Evolutionary conservation across 2,888 invertebrate genomes (phyloP), one percentile per base, ranked within the genome.

Genomic region (Archips crataeganus): DNA sequence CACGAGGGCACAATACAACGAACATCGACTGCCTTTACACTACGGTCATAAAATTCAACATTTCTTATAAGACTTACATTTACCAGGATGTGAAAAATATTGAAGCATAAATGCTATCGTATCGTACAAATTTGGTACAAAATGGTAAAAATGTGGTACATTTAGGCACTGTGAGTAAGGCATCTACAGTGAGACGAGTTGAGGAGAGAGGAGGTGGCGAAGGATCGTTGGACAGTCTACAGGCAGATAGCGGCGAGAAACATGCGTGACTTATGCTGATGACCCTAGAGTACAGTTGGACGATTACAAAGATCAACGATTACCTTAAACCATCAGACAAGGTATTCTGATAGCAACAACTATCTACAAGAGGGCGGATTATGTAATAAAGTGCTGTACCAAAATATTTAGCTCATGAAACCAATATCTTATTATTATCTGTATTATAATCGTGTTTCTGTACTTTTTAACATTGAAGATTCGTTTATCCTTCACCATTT

Each of bases 81-180:
- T 90, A 90, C 84, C 85, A 86, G 90, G 89, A 85, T 88, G 90
- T 89, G 92, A 90, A 87, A 86, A 87, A 85, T 86, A 84, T 87
- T 82, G 87, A 92, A 90, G 90, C 90, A 90, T 76, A 88, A 87
- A 90, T 87, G 84, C 88, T 89, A 90, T 83, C 84, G 87, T 89
- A 86, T 82, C 84, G 85, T 93, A 93, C 90, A 94, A 93, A 92
- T 91, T 92, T 93, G 91, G 88, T 93, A 93, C 86, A 91, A 90
- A 90, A 90, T 91, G 92, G 70, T 75, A 77, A 73, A 77, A 71
- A 76, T 75, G 74, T 76, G 77, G 92, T 93, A 93, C 87, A 93
- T 88, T 89, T 95, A 97, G 97, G 97, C 97, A 97, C 97, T 96
- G 97, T 96, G 96, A 96, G 96, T 96, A 97, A 97, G 97, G 97